phyloP scores from a whole-genome alignment of 35 echinoderm and acorn worm genomes.

The Acanthaster planci region DNA sequence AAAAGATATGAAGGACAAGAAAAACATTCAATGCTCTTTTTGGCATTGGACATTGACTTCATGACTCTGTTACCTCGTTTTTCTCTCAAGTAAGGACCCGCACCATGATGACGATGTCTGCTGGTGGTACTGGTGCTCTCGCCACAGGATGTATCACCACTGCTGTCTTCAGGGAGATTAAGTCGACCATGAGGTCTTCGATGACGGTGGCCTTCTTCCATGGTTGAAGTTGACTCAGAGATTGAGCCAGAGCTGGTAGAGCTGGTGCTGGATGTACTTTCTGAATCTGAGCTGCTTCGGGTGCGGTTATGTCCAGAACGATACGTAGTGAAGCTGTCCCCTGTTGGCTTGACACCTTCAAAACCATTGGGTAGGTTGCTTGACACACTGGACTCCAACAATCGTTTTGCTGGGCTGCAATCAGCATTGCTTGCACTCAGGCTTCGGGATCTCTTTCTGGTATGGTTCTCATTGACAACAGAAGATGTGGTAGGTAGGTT shows the following conservation, averaged over 20 bases:
- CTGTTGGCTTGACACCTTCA: constrained; percentile 58
- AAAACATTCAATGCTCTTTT: neutral
- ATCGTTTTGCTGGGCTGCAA: constrained; percentile 41
- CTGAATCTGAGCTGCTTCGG: constrained; percentile 92
- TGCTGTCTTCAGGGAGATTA: constrained; percentile 89
- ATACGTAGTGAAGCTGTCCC: constrained; percentile 90
- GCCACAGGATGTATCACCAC: constrained; percentile 90
- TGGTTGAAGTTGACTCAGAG: constrained; percentile 75
- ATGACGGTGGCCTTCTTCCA: constrained; percentile 64
- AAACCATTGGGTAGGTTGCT: constrained; percentile 81
- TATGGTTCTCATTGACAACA: constrained; percentile 27
- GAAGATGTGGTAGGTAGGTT: constrained; percentile 59
- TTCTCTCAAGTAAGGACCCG: constrained; percentile 83
- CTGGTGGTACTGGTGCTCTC: constrained; percentile 96
- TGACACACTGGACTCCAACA: constrained; percentile 25
- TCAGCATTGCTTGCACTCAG: constrained; percentile 68
- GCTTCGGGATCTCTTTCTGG: constrained; percentile 70
- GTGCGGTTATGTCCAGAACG: constrained; percentile 63
- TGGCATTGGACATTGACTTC: neutral
- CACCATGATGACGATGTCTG: constrained; percentile 56
- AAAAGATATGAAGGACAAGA: neutral
- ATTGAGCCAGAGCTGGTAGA: constrained; percentile 71
- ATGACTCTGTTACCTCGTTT: constrained; percentile 73
- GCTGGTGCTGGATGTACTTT: constrained; percentile 72
- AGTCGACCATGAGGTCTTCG: constrained; percentile 11